phyloP scores from a whole-genome alignment of 2,888 invertebrate genomes.

The Brassicogethes aeneus region DNA sequence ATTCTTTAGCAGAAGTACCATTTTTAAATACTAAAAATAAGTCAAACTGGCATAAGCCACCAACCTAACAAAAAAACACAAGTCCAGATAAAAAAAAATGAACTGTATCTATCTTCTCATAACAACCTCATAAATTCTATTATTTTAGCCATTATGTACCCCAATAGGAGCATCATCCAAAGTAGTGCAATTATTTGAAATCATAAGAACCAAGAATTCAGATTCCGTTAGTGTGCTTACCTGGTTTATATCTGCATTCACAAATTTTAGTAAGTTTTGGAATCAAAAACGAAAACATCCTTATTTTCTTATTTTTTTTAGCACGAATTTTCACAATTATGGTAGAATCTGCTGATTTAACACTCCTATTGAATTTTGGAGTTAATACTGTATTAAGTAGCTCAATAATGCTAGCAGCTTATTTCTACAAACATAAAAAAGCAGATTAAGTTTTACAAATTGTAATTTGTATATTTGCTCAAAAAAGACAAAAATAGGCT shows the following conservation, averaged over 20 bases:
- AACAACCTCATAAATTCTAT: too few relatives aligned
- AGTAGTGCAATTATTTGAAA: conserved; percentile 66
- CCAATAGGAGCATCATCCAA: conserved; percentile 80
- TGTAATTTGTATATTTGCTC: too few relatives aligned
- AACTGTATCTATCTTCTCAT: too few relatives aligned
- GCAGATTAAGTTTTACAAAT: too few relatives aligned
- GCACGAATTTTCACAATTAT: conserved; percentile 74
- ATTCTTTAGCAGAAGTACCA: too few relatives aligned
- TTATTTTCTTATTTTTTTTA: conserved; percentile 38
- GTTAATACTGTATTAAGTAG: conserved; percentile 63
- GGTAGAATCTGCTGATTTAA: conserved; percentile 66
- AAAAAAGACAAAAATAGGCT: too few relatives aligned
- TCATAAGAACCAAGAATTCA: conserved; percentile 60
- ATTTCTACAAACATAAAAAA: conserved; percentile 47
- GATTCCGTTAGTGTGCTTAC: conserved; percentile 70
- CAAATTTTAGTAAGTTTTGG: conserved; percentile 64
- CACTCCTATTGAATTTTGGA: conserved; percentile 63
- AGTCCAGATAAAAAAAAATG: too few relatives aligned
- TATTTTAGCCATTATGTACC: conserved; percentile 63
- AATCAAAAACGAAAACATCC: conserved; percentile 3
- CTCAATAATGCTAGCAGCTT: conserved; percentile 60
- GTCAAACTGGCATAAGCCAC: too few relatives aligned
- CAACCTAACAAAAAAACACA: too few relatives aligned
- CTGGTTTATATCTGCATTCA: conserved; percentile 73
- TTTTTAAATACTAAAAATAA: too few relatives aligned